Percentiles rank a stretch among this genome's conserved stretches.
Conservation (phyloP, 2,113 vertebrate species). For the Bolborhynchus lineola region DNA sequence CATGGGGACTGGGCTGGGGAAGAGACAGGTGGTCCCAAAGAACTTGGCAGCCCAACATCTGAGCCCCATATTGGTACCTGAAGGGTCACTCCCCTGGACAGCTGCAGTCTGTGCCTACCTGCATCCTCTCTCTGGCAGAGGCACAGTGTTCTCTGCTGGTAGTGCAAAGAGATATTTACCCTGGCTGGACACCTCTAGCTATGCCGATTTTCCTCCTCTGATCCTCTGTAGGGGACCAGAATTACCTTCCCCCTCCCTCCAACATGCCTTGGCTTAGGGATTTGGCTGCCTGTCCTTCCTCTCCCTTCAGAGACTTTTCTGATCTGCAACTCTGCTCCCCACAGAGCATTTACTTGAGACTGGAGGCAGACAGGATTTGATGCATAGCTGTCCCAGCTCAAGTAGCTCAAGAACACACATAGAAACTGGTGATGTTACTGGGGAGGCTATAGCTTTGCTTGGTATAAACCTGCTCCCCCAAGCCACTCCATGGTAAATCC, state of each 20-base stretch:
- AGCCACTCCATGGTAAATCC: background rate
- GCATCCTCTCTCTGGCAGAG: background rate
- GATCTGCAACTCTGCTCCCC: rapidly evolving
- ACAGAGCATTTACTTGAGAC: background rate
- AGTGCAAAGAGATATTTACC: background rate
- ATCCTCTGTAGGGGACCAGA: background rate
- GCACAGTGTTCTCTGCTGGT: background rate
- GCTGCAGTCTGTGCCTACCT: background rate
- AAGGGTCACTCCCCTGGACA: background rate
- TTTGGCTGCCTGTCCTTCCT: background rate
- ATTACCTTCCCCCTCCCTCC: background rate
- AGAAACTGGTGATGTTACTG: background rate
- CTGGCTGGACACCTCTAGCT: background rate
- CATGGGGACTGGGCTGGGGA: background rate
- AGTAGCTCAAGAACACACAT: background rate
- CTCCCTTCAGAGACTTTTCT: background rate
- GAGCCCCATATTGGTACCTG: background rate
- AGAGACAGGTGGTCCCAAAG: background rate
- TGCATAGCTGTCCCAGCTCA: background rate
- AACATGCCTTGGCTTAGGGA: rapidly evolving
- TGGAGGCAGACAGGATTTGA: background rate
- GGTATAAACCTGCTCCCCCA: background rate
- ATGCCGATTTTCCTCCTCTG: background rate
- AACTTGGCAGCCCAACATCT: background rate
- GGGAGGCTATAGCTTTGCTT: background rate